Base-by-base conservation (phyloP, 1,140 invertebrate species). In the Hycleus cichorii region DNA sequence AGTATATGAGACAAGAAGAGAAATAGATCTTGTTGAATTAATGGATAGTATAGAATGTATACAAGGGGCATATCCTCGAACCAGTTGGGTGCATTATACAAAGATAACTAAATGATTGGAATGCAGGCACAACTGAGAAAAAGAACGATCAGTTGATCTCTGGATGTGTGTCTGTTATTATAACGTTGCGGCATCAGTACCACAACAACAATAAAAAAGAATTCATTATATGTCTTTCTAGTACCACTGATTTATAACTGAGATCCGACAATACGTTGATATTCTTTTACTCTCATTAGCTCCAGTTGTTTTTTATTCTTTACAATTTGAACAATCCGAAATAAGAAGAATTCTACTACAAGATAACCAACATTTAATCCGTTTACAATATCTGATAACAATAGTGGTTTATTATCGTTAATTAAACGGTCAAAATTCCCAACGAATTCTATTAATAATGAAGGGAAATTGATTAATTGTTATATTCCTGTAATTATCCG, bases 21-120 rank as follows among this genome's bases (percentile, higher is more conserved):
- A 18, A 18, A 32, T 7, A 32, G 32, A 32, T 32, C 32, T 32
- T 32, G 32, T 32, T 32, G 2, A 32, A 32, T 32, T 32, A 18
- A 18, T 18, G 18, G 18, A 18, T 1, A 18, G 18, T 18, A 18
- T 18, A 18, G 18, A 48, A 11, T 43, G 40, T 40, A 43, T 26
- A 44, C 45, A 52, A 52, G 26, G 50, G 45, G 50, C 40, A 52
- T 40, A 10, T 27, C 32, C 40, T 45, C n/a, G n/a, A 46, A 46
- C 42, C 51, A 32, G 51, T 53, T 46, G 24, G 51, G n/a, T 53
- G 50, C 50, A 52, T 52, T 44, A 52, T 52, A 44, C 18, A 25
- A 43, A 40, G 42, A 53, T 45, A 45, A 53, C 42, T 45, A 53
- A 45, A 52, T 52, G 26, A 32, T 45, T 5, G 51, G 51, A 53